Evolutionary conservation across 2,797 vertebrate species (phyloP).

Genomic region (Coendou prehensilis): DNA sequence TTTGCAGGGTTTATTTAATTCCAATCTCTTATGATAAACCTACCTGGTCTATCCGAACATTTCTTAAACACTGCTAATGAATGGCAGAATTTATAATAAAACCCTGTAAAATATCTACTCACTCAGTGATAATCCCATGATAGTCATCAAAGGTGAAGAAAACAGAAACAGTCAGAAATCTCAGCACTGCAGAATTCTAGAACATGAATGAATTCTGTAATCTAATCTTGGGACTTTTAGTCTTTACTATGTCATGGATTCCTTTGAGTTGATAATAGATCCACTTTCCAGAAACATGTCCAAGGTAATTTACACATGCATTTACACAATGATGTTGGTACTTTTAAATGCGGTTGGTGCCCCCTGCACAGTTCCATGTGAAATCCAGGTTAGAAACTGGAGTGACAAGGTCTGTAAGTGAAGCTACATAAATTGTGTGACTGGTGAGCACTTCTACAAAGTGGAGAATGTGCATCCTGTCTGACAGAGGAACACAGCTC

Average conservation of each 20-base stretch:
- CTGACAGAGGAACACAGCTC: neutral
- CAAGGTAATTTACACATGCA: neutral
- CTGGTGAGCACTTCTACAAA: neutral
- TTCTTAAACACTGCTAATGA: slow-evolving; percentile 23
- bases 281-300: slow-evolving; percentile 7
- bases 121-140: neutral
- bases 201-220: slow-evolving; percentile 23
- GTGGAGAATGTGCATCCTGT: neutral
- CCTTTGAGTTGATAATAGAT: neutral
- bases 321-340: neutral
- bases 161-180: neutral
- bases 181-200: neutral
- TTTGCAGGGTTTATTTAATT: slow-evolving; percentile 4
- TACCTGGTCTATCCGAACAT: neutral
- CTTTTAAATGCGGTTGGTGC: neutral
- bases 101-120: neutral
- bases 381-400: neutral
- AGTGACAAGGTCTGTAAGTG: neutral
- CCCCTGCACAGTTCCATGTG: neutral
- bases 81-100: slow-evolving; percentile 16
- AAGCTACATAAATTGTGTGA: neutral
- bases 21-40: neutral
- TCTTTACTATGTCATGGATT: neutral
- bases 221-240: neutral
- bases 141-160: neutral